phyloP scores from a whole-genome alignment of 92 coral and sea anemone genomes.

The Muricea muricata region DNA sequence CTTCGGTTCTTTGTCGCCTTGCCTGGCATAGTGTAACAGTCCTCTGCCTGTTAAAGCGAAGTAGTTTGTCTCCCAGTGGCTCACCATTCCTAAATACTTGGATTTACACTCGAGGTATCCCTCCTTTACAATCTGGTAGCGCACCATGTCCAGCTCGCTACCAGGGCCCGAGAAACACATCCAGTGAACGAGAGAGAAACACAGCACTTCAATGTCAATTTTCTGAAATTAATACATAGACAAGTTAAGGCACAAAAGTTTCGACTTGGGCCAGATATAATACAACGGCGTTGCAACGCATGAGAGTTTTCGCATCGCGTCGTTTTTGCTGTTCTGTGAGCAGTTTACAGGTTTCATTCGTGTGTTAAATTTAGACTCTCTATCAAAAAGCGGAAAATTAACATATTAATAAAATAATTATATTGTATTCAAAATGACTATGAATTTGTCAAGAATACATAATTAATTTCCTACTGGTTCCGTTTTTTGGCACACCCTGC shows the following conservation, averaged over 20 bases:
- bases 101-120: conserved; percentile 76
- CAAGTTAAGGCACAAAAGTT: neutral
- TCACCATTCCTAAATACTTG: conserved; percentile 65
- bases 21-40: conserved; percentile 19
- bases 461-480: too few species aligned
- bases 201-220: conserved; percentile 42
- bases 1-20: conserved; percentile 33
- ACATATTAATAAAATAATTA: too few species aligned
- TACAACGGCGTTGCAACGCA: too few species aligned
- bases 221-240: conserved; percentile 36
- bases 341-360: too few species aligned
- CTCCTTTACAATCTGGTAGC: conserved; percentile 70
- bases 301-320: too few species aligned
- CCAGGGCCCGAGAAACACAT: conserved; percentile 79
- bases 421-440: too few species aligned
- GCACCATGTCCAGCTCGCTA: conserved; percentile 67
- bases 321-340: too few species aligned
- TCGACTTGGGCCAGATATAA: neutral
- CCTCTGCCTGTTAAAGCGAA: conserved; percentile 69
- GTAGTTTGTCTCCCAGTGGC: conserved; percentile 76
- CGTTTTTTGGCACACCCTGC: too few species aligned
- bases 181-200: conserved; percentile 80
- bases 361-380: too few species aligned
- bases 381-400: too few species aligned
- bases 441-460: too few species aligned